Percentiles rank a stretch among this genome's conserved stretches.
Conservation (phyloP, 2,888 invertebrate genomes). For the Pollenia labialis region DNA sequence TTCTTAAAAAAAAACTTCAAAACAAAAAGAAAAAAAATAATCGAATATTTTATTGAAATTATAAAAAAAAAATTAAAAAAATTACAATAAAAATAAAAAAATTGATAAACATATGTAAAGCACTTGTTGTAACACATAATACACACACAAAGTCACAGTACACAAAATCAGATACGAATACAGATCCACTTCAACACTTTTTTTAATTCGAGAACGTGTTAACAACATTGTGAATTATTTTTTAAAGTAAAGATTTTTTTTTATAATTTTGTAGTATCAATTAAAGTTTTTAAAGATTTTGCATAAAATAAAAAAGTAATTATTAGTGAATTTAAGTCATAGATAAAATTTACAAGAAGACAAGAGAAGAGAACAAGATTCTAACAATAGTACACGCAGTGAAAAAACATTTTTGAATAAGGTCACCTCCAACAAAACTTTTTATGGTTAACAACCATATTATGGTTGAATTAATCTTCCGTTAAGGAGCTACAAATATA, state of each 20-base stretch:
- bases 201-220: neutral
- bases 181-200: neutral
- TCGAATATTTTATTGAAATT: slow-evolving; percentile 25
- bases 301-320: too few species aligned
- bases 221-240: neutral
- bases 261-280: neutral
- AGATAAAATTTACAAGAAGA: too few species aligned
- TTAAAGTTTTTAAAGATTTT: neutral
- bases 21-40: slow-evolving; percentile 8
- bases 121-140: slow-evolving; percentile 47
- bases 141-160: neutral
- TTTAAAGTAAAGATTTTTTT: neutral
- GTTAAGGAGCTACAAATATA: too few species aligned
- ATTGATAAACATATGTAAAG: slow-evolving; percentile 41
- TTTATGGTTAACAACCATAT: too few species aligned
- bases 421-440: too few species aligned
- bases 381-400: too few species aligned
- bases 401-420: too few species aligned
- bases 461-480: too few species aligned
- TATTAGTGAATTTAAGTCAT: too few species aligned
- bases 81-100: slow-evolving; percentile 3
- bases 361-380: too few species aligned
- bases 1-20: slow-evolving; percentile 1
- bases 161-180: neutral
- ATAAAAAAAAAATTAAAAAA: slow-evolving; percentile 30